phyloP scores from a whole-genome alignment of 2,888 invertebrate species.

The Gortyna flavago region DNA sequence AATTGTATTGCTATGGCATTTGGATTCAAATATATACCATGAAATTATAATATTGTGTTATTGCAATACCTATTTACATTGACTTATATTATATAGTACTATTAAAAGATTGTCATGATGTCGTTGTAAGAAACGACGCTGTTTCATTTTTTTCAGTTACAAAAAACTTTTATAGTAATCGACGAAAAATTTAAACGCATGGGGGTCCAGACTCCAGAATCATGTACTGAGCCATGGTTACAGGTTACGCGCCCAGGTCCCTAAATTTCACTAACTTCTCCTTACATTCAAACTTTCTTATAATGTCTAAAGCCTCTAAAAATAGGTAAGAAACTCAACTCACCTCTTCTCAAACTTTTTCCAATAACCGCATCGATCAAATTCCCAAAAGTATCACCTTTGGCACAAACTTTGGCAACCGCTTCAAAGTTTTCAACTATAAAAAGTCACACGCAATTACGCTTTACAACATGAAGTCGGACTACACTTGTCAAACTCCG shows the following conservation, averaged over 20 bases:
- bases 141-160: background rate
- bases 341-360: constrained; percentile 38
- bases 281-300: constrained; percentile 10
- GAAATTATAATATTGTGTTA: background rate
- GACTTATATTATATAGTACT: no score
- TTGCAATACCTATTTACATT: background rate
- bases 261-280: constrained; percentile 1
- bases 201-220: no score
- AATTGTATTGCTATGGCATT: constrained; percentile 8
- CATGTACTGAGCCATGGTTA: no score
- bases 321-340: constrained; percentile 21
- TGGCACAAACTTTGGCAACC: constrained; percentile 51
- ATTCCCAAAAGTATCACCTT: constrained; percentile 52
- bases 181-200: no score
- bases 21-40: constrained; percentile 1
- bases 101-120: background rate
- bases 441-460: constrained; percentile 68
- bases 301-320: constrained; percentile 12
- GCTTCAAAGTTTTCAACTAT: constrained; percentile 56
- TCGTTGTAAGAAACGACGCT: background rate
- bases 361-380: constrained; percentile 51
- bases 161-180: background rate
- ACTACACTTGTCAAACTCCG: constrained; percentile 69
- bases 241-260: no score
- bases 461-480: constrained; percentile 64